These are phyloP conservation scores for Talpa occidentalis DNA, from an alignment of 2,113 vertebrate species.

Conservation along the genomic window DNA sequence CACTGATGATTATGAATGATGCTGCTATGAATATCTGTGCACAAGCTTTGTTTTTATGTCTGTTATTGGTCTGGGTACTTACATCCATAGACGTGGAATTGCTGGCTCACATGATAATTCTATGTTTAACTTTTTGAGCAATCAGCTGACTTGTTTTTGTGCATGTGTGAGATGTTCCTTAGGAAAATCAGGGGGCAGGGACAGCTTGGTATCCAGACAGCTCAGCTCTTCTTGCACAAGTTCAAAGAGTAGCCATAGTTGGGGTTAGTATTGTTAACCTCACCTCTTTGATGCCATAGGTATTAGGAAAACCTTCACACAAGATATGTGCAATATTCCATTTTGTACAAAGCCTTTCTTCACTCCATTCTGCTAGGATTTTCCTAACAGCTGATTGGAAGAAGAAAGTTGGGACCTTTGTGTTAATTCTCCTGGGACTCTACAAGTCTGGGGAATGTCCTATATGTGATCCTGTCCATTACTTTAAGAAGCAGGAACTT, in stretches of 20 bases:
- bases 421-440: not conserved
- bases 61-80: not conserved
- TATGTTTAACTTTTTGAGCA: not conserved
- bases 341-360: not conserved
- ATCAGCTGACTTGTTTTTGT: not conserved
- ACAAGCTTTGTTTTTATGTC: not conserved
- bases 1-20: not conserved
- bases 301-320: not conserved
- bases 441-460: not conserved
- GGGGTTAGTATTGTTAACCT: not conserved
- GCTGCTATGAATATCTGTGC: not conserved
- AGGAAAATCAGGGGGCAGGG: not conserved
- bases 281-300: not conserved
- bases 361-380: not conserved
- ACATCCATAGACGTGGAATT: not conserved
- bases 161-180: not conserved
- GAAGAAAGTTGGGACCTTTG: not conserved
- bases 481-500: not conserved
- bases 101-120: not conserved
- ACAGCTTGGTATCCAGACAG: not conserved
- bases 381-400: not conserved
- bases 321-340: not conserved
- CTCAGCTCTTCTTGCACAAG: not conserved
- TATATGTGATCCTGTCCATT: not conserved
- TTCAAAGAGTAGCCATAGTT: not conserved